A percentile compares a stretch with the other conserved stretches of the same genome.
These are phyloP conservation scores for Zosterops lateralis DNA, from an alignment of 2,113 vertebrate species.

Conservation along the genomic window DNA sequence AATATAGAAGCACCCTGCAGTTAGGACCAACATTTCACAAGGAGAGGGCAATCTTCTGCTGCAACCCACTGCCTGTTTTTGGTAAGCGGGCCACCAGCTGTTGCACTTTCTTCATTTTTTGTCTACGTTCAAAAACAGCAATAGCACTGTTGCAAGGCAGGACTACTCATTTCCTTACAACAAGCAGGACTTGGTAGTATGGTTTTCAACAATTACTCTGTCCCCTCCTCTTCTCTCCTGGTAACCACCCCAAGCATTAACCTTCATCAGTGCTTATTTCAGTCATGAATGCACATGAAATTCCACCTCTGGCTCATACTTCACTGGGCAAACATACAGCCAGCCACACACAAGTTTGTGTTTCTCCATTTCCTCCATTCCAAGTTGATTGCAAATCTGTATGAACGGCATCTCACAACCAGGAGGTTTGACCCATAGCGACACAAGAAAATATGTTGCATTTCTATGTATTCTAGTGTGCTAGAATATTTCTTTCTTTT, in stretches of 20 bases:
- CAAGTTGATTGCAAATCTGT: background rate
- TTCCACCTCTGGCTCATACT: background rate
- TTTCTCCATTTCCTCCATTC: background rate
- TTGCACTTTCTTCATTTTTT: background rate
- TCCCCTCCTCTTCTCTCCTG: background rate
- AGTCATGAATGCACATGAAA: background rate
- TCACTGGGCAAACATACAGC: background rate
- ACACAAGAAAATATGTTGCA: background rate
- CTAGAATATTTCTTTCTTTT: background rate
- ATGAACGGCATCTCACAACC: background rate
- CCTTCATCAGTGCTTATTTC: background rate
- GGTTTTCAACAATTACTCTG: background rate
- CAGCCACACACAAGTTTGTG: background rate
- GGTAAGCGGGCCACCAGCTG: background rate
- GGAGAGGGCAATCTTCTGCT: rapidly evolving
- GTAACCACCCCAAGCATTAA: background rate
- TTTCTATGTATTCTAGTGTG: background rate
- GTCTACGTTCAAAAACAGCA: background rate
- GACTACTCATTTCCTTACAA: background rate
- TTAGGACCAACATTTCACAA: background rate
- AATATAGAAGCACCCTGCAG: background rate
- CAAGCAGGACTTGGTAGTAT: background rate
- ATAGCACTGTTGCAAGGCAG: background rate
- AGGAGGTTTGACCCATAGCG: background rate
- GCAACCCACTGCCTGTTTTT: background rate